These are phyloP conservation scores for Nanorana parkeri DNA, from an alignment of 2,113 vertebrate genomes.

Conservation along the genomic window DNA sequence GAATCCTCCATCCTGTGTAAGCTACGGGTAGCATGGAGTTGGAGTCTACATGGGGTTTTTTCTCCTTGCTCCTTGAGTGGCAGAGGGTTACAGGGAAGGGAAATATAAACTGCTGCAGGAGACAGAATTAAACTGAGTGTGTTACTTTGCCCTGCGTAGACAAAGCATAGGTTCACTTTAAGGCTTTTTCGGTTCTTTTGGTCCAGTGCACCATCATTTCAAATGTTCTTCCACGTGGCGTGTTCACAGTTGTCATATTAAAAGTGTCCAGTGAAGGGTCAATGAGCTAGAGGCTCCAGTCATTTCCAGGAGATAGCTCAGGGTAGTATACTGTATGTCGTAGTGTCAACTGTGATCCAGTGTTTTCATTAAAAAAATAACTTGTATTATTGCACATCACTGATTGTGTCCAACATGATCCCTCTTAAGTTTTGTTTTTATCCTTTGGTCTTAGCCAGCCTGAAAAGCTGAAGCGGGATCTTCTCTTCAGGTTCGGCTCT, in stretches of 20 bases:
- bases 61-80: too few relatives aligned
- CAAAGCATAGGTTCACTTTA: too few relatives aligned
- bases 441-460: conserved; percentile 43
- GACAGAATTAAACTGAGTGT: too few relatives aligned
- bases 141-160: too few relatives aligned
- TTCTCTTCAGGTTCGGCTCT: conserved; percentile 41
- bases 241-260: background rate
- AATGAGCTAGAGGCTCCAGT: background rate
- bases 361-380: background rate
- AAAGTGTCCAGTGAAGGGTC: background rate
- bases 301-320: background rate
- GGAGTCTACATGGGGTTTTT: too few relatives aligned
- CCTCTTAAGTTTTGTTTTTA: conserved; percentile 41
- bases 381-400: background rate
- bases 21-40: too few relatives aligned
- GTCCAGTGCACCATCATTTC: too few relatives aligned
- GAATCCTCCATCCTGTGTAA: too few relatives aligned
- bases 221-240: background rate
- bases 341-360: conserved; percentile 21
- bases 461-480: conserved; percentile 49
- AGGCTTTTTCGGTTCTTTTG: too few relatives aligned
- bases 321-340: background rate
- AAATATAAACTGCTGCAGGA: too few relatives aligned
- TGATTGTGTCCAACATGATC: background rate
- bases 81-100: too few relatives aligned